These are phyloP conservation scores for Eulithis testata DNA, from an alignment of 2,888 invertebrate genomes.

Conservation along the genomic window DNA sequence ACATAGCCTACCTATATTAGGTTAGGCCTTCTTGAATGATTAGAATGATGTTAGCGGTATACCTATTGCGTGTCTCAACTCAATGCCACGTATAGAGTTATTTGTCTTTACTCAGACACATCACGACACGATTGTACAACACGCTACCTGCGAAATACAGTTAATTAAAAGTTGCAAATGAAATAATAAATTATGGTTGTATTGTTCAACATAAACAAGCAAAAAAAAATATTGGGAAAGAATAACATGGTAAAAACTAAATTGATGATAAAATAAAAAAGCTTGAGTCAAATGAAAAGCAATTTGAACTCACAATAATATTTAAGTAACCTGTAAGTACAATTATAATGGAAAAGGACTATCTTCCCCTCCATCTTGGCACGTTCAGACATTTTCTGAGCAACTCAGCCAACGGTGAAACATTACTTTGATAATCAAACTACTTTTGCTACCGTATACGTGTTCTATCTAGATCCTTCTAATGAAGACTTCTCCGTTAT, in stretches of 20 bases:
- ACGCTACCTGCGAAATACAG: not conserved
- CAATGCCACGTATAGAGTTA: not conserved
- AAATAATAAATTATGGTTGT: too few species aligned
- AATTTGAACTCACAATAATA: not conserved
- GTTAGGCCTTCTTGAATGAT: too few species aligned
- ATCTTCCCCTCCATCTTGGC: not conserved
- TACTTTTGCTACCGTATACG: constrained; percentile 28
- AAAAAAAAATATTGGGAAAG: not conserved
- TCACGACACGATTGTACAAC: not conserved
- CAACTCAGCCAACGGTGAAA: constrained; percentile 23
- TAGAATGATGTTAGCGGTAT: not conserved
- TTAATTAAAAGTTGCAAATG: not conserved
- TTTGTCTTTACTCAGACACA: not conserved
- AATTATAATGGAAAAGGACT: not conserved
- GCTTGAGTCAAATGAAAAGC: not conserved
- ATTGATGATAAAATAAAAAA: not conserved
- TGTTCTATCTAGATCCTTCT: constrained; percentile 20
- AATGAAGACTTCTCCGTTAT: constrained; percentile 30
- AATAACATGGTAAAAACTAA: not conserved
- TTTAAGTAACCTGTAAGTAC: not conserved
- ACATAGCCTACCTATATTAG: too few species aligned
- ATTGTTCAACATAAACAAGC: not conserved
- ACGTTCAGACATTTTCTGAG: constrained; percentile 8
- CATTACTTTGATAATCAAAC: constrained; percentile 28
- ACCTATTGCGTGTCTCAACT: not conserved